Evolutionary conservation across 2,888 invertebrate genomes (phyloP), one percentile per base, ranked within the genome.

Genomic region (Dolomedes plantarius): DNA sequence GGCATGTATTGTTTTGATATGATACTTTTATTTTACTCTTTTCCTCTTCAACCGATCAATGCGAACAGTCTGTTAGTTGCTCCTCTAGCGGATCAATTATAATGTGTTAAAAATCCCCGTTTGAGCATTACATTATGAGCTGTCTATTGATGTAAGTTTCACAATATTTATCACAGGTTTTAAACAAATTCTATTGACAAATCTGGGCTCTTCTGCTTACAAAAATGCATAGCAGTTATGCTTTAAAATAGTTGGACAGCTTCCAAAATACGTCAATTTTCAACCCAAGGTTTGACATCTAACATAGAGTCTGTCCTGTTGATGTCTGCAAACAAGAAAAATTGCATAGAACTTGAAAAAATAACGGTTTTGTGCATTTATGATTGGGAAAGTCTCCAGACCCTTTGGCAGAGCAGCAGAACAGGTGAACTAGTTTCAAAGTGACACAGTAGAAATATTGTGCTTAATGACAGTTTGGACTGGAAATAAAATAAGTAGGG

Each of bases 321-420:
- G 36, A 81, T 81, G 74, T 62, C 62, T 71, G 19, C 6, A 39
- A 56, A 41, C 27, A 46, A 32, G 39, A 62, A n/a, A n/a, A n/a
- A 46, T 71, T 71, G 23, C 27, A 2, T 32, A 82, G 62, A 28
- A 75, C 82, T 76, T 82, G 72, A 72, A n/a, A 65, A 46, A 71
- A 76, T 28, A 29, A 74, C 68, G 32, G 19, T 16, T 29, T 65
- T 71, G 39, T 50, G 27, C 76, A 46, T 19, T 46, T 11, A 41
- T 75, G 32, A 28, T 29, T 82, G 79, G 79, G 79, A 64, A 46
- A 36, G 27, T 19, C 32, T 76, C 83, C 76, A 83, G 72, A 72
- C 69, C 28, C 7, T 28, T 69, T 72, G 77, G 72, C 72, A 77
- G 46, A 29, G n/a, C 28, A 6, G 6, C 6, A 16, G 23, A 83